Conservation (phyloP, 2,113 vertebrate genomes). For the Willisornis vidua region DNA sequence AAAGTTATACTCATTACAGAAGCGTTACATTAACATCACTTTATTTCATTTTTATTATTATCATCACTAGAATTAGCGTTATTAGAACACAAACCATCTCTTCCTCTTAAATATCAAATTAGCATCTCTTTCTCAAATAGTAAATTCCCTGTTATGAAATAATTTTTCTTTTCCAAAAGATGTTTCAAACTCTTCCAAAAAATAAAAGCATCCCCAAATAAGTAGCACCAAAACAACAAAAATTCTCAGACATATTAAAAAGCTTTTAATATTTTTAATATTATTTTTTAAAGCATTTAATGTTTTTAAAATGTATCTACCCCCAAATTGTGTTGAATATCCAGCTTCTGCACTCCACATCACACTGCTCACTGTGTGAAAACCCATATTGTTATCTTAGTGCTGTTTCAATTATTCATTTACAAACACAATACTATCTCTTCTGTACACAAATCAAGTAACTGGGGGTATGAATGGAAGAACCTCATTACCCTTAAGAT, state of each 20-base stretch:
- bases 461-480: background rate
- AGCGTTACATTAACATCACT: background rate
- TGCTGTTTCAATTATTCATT: slow-evolving; percentile 77
- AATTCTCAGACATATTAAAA: background rate
- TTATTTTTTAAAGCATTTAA: background rate
- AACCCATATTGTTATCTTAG: slow-evolving; percentile 51
- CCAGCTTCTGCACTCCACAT: background rate
- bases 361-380: background rate
- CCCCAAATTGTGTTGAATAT: background rate
- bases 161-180: background rate
- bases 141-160: background rate
- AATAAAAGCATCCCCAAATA: background rate
- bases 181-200: background rate
- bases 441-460: slow-evolving; percentile 51
- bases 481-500: background rate
- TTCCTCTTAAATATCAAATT: slow-evolving; percentile 7
- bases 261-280: background rate
- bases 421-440: slow-evolving; percentile 63
- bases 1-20: background rate
- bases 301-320: background rate
- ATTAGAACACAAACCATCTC: background rate
- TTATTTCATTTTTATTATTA: background rate
- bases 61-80: background rate
- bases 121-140: background rate
- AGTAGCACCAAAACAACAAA: background rate